Evolutionary conservation across 2,797 vertebrate genomes (phyloP).

Genomic region (Chloroceryle amazona): DNA sequence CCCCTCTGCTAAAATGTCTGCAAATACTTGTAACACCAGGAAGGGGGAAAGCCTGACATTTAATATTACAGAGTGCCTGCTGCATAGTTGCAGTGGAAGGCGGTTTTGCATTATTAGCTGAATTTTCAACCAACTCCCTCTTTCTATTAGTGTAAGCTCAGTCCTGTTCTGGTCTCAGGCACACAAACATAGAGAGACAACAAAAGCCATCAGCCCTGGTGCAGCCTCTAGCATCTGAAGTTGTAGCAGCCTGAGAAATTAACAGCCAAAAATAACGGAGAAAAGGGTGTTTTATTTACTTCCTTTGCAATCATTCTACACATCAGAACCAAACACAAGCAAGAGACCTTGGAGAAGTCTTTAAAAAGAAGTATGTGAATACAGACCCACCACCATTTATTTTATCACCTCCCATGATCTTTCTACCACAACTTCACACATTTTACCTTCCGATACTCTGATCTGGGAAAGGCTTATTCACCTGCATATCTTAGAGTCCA

Average conservation of each 20-base stretch:
- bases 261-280: not conserved
- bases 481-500: not conserved
- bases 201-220: not conserved
- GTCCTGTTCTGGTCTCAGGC: not conserved
- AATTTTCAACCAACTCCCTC: not conserved
- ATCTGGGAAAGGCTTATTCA: not conserved
- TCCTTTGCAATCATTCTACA: not conserved
- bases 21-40: not conserved
- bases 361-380: not conserved
- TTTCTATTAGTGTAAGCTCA: not conserved
- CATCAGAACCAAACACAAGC: not conserved
- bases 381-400: not conserved
- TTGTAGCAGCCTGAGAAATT: not conserved
- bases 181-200: not conserved
- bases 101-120: not conserved
- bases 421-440: not conserved
- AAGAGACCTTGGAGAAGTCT: not conserved
- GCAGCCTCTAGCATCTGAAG: not conserved
- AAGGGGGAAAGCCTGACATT: not conserved
- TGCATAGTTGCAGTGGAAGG: not conserved
- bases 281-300: not conserved
- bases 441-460: not conserved
- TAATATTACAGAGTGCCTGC: not conserved
- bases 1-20: not conserved
- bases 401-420: not conserved